Evolutionary conservation across 2,888 invertebrate species (phyloP).

Genomic region (Tiliacea aurago): DNA sequence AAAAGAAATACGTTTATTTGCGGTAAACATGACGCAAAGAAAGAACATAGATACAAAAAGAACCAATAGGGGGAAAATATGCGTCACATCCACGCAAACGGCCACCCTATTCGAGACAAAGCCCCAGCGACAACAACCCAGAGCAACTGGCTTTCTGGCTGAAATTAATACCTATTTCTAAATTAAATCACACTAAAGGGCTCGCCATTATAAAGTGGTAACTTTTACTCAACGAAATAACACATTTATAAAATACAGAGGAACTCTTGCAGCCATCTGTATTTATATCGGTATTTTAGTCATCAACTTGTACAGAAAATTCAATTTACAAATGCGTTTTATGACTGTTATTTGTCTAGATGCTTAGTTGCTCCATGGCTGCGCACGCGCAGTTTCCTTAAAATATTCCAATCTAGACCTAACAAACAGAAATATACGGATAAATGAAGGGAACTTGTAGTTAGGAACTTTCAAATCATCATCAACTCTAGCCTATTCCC

Average conservation of each 20-base stretch:
- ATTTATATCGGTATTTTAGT: not conserved
- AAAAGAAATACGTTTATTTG: no score
- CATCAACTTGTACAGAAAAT: not conserved
- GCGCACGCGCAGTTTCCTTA: not conserved
- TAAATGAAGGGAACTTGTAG: not conserved
- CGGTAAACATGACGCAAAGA: no score
- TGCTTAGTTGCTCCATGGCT: not conserved
- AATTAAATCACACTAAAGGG: not conserved
- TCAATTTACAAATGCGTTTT: constrained; percentile 16
- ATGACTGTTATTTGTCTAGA: not conserved
- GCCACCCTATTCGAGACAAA: no score
- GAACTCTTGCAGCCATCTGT: not conserved
- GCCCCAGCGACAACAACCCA: no score
- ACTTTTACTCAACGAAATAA: not conserved
- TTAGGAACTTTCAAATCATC: not conserved
- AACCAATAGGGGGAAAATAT: no score
- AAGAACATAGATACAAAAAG: no score
- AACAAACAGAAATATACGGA: not conserved
- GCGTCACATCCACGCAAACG: no score
- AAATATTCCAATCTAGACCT: not conserved
- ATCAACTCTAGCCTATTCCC: not conserved
- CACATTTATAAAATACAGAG: not conserved
- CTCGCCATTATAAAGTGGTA: not conserved
- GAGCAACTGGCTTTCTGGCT: not conserved
- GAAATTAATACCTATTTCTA: not conserved